Evolutionary conservation across 1,140 invertebrate genomes (phyloP).

Genomic region (Drosophila lini): DNA sequence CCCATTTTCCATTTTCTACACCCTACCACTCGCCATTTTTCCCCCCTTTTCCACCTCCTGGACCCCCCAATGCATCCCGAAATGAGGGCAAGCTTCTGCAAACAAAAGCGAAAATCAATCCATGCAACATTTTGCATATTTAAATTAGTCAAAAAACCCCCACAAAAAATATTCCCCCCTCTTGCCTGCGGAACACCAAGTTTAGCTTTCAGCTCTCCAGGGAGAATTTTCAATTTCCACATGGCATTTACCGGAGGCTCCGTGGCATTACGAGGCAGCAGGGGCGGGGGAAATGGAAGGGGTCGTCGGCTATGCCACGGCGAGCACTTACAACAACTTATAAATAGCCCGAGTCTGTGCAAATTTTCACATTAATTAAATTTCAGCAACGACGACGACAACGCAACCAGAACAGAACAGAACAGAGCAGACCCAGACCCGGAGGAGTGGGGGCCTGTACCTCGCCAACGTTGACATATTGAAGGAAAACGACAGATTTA

Average conservation of each 20-base stretch:
- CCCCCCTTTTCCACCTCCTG: neutral
- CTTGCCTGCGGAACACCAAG: neutral
- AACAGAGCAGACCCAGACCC: constrained; percentile 13
- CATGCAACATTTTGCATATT: constrained; percentile 53
- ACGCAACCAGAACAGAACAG: constrained; percentile 42
- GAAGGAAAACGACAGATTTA: constrained; percentile 84
- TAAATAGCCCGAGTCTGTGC: constrained; percentile 82
- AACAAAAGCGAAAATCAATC: constrained; percentile 51
- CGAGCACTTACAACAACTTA: constrained; percentile 81
- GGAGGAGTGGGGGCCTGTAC: neutral
- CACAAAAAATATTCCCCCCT: constrained; percentile 11
- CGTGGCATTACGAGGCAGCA: neutral
- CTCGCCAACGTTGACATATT: constrained; percentile 79
- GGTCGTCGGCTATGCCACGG: constrained; percentile 37
- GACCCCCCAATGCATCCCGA: constrained; percentile 1
- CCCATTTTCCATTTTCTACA: constrained; percentile 19
- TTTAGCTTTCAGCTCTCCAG: constrained; percentile 25
- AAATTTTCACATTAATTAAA: constrained; percentile 84
- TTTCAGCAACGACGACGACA: constrained; percentile 69
- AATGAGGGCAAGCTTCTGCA: constrained; percentile 35
- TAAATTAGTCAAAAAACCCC: constrained; percentile 34
- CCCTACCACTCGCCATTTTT: neutral
- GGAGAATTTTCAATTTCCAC: constrained; percentile 43
- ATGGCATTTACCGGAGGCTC: constrained; percentile 36
- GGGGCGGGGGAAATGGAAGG: constrained; percentile 1